Conservation (phyloP, 2,113 vertebrate genomes). For the Pseudorectes ferrugineus region DNA sequence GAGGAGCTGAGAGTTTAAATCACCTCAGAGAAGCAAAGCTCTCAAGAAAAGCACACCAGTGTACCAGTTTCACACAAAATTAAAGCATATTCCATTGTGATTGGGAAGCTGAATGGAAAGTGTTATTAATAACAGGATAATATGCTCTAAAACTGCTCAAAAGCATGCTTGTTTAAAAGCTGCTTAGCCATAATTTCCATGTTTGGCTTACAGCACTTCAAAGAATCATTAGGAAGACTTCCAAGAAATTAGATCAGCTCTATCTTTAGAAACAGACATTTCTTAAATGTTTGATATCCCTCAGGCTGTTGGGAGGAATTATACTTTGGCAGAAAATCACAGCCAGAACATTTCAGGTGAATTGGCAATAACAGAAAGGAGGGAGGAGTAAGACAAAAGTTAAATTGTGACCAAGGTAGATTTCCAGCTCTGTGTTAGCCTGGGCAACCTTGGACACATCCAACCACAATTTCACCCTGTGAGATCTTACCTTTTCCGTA, state of each 20-base stretch:
- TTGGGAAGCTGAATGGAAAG: not conserved
- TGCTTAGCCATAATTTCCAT: slow-evolving; percentile 17
- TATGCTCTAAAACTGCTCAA: not conserved
- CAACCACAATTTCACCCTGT: not conserved
- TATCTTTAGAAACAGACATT: slow-evolving; percentile 41
- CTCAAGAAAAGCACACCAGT: not conserved
- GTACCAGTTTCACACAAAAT: not conserved
- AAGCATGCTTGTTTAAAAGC: slow-evolving; percentile 32
- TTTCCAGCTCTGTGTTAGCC: not conserved
- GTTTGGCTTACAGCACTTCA: slow-evolving; percentile 22
- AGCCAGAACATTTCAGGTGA: slow-evolving; percentile 20
- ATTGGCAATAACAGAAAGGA: not conserved
- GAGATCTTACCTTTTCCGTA: not conserved
- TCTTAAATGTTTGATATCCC: slow-evolving; percentile 22
- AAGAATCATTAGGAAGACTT: slow-evolving; percentile 43
- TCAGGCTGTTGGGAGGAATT: not conserved
- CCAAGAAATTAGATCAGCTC: slow-evolving; percentile 41
- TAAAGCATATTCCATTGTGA: not conserved
- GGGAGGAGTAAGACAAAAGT: not conserved
- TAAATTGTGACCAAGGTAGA: not conserved
- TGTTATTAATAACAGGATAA: slow-evolving; percentile 23
- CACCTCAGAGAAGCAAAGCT: not conserved
- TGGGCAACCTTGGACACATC: not conserved
- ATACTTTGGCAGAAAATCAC: slow-evolving; percentile 2
- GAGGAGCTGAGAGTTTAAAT: not conserved